A percentile compares a stretch with the other conserved stretches of the same genome.
Evolutionary conservation across 2,113 vertebrate genomes (phyloP).

Genomic region (Trematomus loennbergii): DNA sequence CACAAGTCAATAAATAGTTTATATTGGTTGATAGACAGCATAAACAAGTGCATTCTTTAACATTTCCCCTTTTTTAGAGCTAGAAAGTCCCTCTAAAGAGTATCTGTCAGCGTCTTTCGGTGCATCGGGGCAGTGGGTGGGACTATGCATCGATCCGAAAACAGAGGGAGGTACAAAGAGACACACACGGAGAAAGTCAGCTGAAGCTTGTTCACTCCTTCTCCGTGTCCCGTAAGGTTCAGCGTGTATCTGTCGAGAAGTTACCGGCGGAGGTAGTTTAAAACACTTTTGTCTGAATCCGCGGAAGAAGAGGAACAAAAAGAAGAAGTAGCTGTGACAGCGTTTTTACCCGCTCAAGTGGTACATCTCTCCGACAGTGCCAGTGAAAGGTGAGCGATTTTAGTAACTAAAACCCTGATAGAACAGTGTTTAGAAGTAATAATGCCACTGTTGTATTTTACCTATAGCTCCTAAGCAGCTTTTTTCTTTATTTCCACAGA

Average conservation of each 20-base stretch:
- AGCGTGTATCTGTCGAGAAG: not conserved
- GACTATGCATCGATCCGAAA: slow-evolving; percentile 16
- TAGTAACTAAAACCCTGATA: not conserved
- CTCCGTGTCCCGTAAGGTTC: not conserved
- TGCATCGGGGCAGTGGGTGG: slow-evolving; percentile 24
- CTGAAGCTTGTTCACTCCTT: not conserved
- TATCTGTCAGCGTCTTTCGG: not conserved
- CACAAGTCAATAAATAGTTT: not conserved
- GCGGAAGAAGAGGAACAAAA: not conserved
- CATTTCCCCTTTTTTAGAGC: not conserved
- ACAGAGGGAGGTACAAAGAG: slow-evolving; percentile 27
- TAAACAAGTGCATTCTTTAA: not conserved
- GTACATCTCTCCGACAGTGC: not conserved
- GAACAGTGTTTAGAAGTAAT: not conserved
- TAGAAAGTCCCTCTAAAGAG: not conserved
- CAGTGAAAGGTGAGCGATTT: slow-evolving; percentile 48
- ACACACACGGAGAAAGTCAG: not conserved
- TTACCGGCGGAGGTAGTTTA: slow-evolving; percentile 13
- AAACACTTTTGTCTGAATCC: not conserved
- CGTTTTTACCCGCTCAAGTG: not conserved
- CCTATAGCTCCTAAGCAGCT: not conserved
- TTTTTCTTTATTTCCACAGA: slow-evolving; percentile 26
- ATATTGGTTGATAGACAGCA: not conserved
- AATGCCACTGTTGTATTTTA: not conserved
- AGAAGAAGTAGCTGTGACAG: not conserved